Percentiles rank a stretch among this genome's conserved stretches.
phyloP scores from a whole-genome alignment of 2,113 vertebrate genomes.

The Naja naja region DNA sequence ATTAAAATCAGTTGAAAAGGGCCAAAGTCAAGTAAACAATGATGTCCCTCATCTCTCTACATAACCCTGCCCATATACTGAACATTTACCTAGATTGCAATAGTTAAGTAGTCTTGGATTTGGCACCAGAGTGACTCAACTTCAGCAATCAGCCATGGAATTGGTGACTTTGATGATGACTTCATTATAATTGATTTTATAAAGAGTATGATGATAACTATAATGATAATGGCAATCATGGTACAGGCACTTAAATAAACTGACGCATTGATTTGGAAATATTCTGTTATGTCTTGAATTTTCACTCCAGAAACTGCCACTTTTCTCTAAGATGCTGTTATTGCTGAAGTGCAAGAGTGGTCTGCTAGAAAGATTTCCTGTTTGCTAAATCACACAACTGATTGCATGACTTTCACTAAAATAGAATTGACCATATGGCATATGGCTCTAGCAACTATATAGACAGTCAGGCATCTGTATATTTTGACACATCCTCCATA shows the following conservation, averaged over 20 bases:
- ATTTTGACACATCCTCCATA: neutral
- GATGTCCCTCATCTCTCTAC: neutral
- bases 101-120: neutral
- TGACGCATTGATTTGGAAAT: neutral
- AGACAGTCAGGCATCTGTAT: neutral
- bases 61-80: neutral
- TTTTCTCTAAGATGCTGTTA: neutral
- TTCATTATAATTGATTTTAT: neutral
- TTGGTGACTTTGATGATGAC: neutral
- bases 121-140: neutral
- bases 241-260: neutral
- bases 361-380: neutral
- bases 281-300: neutral
- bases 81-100: neutral
- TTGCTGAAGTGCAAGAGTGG: neutral
- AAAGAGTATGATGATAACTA: neutral
- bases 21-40: neutral
- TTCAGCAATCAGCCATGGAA: neutral
- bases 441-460: neutral
- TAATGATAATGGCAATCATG: neutral
- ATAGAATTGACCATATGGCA: neutral
- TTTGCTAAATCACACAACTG: neutral
- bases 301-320: neutral
- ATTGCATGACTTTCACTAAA: neutral
- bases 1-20: neutral